Base-by-base conservation (phyloP, 1,140 invertebrate genomes). In the Oscheius sp. region DNA sequence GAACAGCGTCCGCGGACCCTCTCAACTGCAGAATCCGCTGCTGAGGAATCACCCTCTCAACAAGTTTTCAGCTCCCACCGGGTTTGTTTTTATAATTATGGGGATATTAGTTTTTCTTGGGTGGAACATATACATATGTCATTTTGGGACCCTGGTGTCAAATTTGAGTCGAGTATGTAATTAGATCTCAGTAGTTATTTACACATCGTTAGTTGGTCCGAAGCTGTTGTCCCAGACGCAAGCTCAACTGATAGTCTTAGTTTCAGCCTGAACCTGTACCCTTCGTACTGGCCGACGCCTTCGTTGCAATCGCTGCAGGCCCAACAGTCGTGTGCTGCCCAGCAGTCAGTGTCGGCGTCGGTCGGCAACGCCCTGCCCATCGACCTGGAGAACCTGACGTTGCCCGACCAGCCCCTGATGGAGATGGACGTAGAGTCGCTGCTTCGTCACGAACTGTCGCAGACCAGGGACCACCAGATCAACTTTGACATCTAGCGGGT, bases 341-440 rank as follows among this genome's bases (percentile, higher is more conserved):
- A 63, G 61, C 61, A 63, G 36, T 63, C 61, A 34, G 32, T 36
- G 10, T 36, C 61, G 36, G 32, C 61, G 7, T 67, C 65, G 59
- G 26, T 42, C 36, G 61, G 61, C 32, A 18, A 10, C 29, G 69
- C 75, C 49, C 76, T 77, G 10, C 76, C 76, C 4, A 77, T 75
- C 35, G 76, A 77, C 65, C 66, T 77, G 42, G 76, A 75, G 65
- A 77, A 76, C 61, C 55, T 77, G 35, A 76, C 74, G 31, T 69
- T 77, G 52, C 76, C 76, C 3, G 75, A 77, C 66, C 73, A 77
- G 55, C 74, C 76, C 26, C 32, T 75, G 42, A 77, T 82, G 34
- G 78, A 79, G 61, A 63, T 81, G 42, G 72, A 80, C 62, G 65
- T 79, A n/a, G 77, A 78, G 35, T 79, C 82, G 52, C 42, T 83